A percentile compares a stretch with the other conserved stretches of the same genome.
These are phyloP conservation scores for Macrocentrus cingulum DNA, from an alignment of 1,140 invertebrate genomes.

Conservation along the genomic window DNA sequence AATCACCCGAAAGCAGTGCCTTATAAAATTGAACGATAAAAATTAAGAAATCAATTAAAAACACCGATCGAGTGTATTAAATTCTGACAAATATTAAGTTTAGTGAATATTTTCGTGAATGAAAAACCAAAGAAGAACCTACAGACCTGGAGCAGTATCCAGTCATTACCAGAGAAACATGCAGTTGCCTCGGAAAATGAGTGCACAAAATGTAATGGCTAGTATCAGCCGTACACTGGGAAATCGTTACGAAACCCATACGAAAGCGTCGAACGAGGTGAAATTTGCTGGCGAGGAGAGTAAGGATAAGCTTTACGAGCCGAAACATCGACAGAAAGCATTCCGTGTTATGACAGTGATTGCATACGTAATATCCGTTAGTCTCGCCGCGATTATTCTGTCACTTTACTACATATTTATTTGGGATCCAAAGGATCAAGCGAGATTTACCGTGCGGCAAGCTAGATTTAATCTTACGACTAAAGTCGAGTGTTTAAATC, in stretches of 20 bases:
- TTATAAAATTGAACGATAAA: too few relatives aligned
- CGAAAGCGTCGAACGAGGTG: constrained; percentile 63
- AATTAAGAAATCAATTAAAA: too few relatives aligned
- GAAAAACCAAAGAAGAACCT: constrained; percentile 6
- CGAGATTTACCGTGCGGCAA: constrained; percentile 25
- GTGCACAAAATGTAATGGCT: constrained; percentile 54
- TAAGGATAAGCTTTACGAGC: constrained; percentile 79
- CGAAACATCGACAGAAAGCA: constrained; percentile 82
- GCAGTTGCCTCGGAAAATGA: constrained; percentile 55
- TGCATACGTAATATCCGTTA: constrained; percentile 93
- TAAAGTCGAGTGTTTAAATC: constrained; percentile 22
- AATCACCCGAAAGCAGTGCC: too few relatives aligned
- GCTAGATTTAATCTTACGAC: constrained; percentile 19
- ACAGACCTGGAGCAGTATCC: neutral
- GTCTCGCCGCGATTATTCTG: constrained; percentile 90
- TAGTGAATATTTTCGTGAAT: constrained; percentile 4
- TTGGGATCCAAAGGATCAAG: constrained; percentile 76
- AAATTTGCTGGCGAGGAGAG: constrained; percentile 75
- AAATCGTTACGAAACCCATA: constrained; percentile 42
- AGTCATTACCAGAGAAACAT: constrained; percentile 32
- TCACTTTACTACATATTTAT: constrained; percentile 95
- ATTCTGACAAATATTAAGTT: neutral
- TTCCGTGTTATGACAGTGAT: constrained; percentile 92
- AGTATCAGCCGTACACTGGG: constrained; percentile 50
- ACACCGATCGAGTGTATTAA: too few relatives aligned